These are phyloP conservation scores for Dermochelys coriacea DNA, from an alignment of 2,797 vertebrate genomes.

Conservation along the genomic window DNA sequence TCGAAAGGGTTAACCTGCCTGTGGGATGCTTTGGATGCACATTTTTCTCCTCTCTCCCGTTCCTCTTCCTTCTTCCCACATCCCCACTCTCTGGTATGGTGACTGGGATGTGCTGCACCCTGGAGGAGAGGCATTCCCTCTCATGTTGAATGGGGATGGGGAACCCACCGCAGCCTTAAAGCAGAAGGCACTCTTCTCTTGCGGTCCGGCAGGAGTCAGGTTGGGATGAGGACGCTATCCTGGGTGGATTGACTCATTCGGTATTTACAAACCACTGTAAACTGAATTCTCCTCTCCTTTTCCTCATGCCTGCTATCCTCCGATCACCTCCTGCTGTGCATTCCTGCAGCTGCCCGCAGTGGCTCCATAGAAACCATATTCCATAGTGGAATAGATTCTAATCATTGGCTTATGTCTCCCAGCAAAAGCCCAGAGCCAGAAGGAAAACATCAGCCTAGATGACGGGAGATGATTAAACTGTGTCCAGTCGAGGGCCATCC, in stretches of 20 bases:
- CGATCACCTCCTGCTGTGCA: background rate
- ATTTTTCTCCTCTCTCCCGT: constrained; percentile 32
- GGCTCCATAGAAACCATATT: too few relatives aligned
- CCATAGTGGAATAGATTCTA: constrained; percentile 51
- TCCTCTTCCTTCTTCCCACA: constrained; percentile 21
- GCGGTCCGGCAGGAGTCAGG: background rate
- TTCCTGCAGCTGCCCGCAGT: background rate
- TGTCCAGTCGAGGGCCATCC: background rate
- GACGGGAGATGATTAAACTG: background rate
- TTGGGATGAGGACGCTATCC: fast-evolving
- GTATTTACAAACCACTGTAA: constrained; percentile 65
- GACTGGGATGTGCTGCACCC: background rate
- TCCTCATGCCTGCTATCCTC: background rate
- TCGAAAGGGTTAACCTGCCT: constrained; percentile 56
- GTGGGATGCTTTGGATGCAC: constrained; percentile 46
- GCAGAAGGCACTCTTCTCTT: background rate
- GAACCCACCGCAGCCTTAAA: background rate
- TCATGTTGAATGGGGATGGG: background rate
- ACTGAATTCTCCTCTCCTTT: constrained; percentile 31
- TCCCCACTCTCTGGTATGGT: constrained; percentile 24
- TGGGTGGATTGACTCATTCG: background rate
- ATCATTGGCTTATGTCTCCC: constrained; percentile 33
- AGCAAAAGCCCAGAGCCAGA: background rate
- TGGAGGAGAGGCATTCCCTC: background rate
- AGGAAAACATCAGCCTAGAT: constrained; percentile 2